phyloP scores from a whole-genome alignment of 2,113 vertebrate species.

The Crotalus helleri region DNA sequence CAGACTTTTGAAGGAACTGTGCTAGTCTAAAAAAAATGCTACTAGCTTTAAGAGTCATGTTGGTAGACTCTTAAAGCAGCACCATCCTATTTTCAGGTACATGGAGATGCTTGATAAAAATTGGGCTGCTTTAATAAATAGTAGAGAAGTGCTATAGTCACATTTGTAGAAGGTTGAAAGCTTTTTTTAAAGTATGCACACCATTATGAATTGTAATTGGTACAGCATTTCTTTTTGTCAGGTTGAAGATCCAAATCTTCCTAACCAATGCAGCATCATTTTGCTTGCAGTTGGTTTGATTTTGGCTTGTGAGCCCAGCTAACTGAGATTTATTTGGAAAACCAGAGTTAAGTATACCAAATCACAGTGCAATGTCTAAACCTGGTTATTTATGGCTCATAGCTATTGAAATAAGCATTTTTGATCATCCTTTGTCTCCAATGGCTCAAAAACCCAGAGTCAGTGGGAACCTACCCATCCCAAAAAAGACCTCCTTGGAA shows the following conservation, averaged over 20 bases:
- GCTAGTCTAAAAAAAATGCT: background rate
- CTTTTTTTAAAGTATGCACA: background rate
- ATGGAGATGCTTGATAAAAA: background rate
- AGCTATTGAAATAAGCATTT: background rate
- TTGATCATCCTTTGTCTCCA: background rate
- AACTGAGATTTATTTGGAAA: too few species aligned
- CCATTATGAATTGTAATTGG: background rate
- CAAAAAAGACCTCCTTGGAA: background rate
- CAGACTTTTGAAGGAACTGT: background rate
- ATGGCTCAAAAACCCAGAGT: background rate
- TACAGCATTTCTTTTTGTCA: background rate
- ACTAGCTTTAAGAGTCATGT: background rate
- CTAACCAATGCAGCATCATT: background rate
- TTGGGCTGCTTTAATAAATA: background rate
- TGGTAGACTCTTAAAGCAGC: background rate
- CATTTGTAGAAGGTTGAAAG: background rate
- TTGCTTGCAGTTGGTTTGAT: background rate
- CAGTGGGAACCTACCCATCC: background rate
- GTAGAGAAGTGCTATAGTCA: background rate
- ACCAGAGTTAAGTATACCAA: background rate
- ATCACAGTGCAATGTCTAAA: background rate
- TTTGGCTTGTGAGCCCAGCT: background rate
- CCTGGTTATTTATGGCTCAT: background rate
- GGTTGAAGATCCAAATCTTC: background rate
- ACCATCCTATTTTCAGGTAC: background rate